Conservation (phyloP, 1,140 invertebrate genomes). For the Zaprionus camerounensis region DNA sequence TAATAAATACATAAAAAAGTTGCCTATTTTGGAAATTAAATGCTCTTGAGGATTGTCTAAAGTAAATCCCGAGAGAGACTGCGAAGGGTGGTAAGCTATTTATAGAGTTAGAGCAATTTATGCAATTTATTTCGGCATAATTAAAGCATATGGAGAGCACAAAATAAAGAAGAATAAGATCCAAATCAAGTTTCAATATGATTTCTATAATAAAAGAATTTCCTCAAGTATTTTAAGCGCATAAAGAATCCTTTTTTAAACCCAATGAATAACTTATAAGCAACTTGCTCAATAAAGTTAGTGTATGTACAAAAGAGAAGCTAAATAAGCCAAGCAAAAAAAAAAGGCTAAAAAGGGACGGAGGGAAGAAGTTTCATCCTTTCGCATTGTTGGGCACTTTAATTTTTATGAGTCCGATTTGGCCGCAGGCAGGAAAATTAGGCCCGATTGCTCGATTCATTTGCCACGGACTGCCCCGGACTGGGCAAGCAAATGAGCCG, state of each 20-base stretch:
- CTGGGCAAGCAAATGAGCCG: conserved; percentile 67
- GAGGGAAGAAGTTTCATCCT: conserved; percentile 41
- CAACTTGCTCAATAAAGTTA: background rate
- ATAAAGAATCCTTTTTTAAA: background rate
- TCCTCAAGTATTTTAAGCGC: background rate
- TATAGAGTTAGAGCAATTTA: background rate
- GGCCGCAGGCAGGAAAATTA: conserved; percentile 62
- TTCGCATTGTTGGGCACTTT: conserved; percentile 66
- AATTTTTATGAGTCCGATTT: conserved; percentile 72
- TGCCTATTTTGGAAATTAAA: conserved; percentile 15
- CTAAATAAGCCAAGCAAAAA: conserved; percentile 6
- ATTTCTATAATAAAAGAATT: background rate
- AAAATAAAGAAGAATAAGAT: too few species aligned
- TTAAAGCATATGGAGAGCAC: background rate
- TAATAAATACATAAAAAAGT: conserved; percentile 14
- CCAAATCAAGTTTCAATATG: background rate
- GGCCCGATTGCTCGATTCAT: conserved; percentile 72
- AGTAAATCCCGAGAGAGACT: background rate
- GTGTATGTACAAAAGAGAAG: background rate
- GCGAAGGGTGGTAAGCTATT: background rate
- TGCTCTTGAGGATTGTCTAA: conserved; percentile 7
- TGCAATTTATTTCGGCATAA: background rate
- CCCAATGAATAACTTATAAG: background rate
- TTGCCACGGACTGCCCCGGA: conserved; percentile 45
- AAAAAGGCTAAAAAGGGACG: conserved; percentile 8